Base-by-base conservation (phyloP, 2,888 invertebrate species). In the Carabus problematicus region DNA sequence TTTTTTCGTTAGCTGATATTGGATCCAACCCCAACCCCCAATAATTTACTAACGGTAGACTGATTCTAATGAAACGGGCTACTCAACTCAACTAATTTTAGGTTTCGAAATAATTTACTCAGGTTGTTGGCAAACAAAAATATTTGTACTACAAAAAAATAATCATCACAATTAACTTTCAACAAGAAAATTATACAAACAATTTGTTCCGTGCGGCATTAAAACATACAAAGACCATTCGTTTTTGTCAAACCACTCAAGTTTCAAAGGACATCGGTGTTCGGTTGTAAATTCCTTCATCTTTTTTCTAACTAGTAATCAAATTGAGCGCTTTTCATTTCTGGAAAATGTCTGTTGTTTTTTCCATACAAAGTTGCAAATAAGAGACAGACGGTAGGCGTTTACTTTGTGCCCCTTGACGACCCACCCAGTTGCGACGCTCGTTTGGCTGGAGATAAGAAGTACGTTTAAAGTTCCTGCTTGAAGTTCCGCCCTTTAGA, bases 401-500 rank as follows among this genome's bases (percentile, higher is more conserved):
- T 29, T 29, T 29, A 29, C 29, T 29, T 29, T 29, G 29, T 56
- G 29, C 16, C n/a, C 4, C 64, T 19, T n/a, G 42, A 19, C 40
- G 43, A 42, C 55, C 64, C 14, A 11, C 56, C 64, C 54, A 43
- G 54, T 41, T 18, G 42, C 55, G 55, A n/a, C 56, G 64, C 56
- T 56, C 39, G 45, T 64, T 19, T 47, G 64, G 45, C 18, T 43
- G 16, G n/a, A 41, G 66, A 66, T 66, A 66, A 66, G 66, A 66
- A 66, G 49, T 56, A 66, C 59, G 66, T 66, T 66, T 66, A 66
- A 66, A 66, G 59, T 66, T 66, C 45, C 40, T 47, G 59, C 45
- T 45, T 52, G 43, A 56, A 58, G 49, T 66, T 66, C 59, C 52
- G 59, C 66, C 66, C 58, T 40, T 66, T 66, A 66, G 66, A 66